A percentile compares a stretch with the other conserved stretches of the same genome.
phyloP scores from a whole-genome alignment of 2,113 vertebrate species.

The Osmerus mordax region DNA sequence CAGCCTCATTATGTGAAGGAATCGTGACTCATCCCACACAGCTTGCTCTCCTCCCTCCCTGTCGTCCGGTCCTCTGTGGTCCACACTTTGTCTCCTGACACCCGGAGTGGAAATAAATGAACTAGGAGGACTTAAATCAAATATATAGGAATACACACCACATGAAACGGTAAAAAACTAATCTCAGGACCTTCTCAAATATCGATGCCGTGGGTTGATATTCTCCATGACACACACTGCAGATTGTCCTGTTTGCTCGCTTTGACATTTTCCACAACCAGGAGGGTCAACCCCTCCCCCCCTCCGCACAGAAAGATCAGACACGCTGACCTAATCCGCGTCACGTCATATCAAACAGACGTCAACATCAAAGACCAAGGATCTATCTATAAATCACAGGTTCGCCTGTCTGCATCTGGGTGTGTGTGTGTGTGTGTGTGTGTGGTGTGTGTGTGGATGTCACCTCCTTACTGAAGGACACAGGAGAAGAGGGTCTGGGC shows the following conservation, averaged over 20 bases:
- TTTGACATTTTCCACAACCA: too few relatives aligned
- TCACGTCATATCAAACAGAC: slow-evolving; percentile 70
- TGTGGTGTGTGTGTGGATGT: slow-evolving; percentile 48
- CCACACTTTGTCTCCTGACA: not conserved
- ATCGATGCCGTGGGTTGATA: slow-evolving; percentile 37
- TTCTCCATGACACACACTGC: slow-evolving; percentile 58
- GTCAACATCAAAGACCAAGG: slow-evolving; percentile 67
- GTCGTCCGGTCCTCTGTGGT: not conserved
- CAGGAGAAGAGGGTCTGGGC: slow-evolving; percentile 57
- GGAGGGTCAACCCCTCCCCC: slow-evolving; percentile 37
- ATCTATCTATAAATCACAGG: slow-evolving; percentile 68
- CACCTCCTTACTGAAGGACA: slow-evolving; percentile 56
- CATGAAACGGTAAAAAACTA: not conserved
- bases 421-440: slow-evolving; percentile 26
- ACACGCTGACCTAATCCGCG: slow-evolving; percentile 60
- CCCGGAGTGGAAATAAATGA: too few relatives aligned
- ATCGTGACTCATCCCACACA: not conserved
- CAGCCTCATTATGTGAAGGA: too few relatives aligned
- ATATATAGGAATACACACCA: not conserved
- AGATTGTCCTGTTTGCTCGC: not conserved
- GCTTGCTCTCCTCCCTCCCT: slow-evolving; percentile 22
- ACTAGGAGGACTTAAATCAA: too few relatives aligned
- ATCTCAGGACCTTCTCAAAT: too few relatives aligned
- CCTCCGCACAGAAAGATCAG: slow-evolving; percentile 50
- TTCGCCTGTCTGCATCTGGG: slow-evolving; percentile 14